Evolutionary conservation across 1,140 invertebrate species (phyloP), one percentile per base, ranked within the genome.

Genomic region (Oedothorax gibbosus): DNA sequence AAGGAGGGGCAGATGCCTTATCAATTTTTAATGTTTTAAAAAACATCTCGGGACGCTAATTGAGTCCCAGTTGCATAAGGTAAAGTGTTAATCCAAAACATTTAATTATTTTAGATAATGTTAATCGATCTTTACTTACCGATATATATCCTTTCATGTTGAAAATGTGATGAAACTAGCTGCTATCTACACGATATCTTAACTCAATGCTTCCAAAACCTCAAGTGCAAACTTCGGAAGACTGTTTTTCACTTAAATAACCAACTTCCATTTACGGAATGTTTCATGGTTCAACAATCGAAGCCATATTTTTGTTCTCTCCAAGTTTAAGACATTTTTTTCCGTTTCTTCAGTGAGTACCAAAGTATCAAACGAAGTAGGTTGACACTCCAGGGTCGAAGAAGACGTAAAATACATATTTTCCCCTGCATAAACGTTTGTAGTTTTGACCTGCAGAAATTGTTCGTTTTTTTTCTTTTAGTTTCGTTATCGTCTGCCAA

Each of bases 381-480:
- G 78, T 50, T 71, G 78, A 81, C 78, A 71, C 15, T 18, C 78
- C 78, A 81, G 78, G 78, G 78, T 81, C 78, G 62, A 66, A 9
- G 57, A 49, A 60, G 51, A 7, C 35, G 71, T 81, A 81, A 81
- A 81, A 49, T 35, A 68, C 65, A 65, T 79, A 51, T 79, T 79
- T 68, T 68, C 62, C n/a, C 18, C 35, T 35, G 35, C 69, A 71
- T 71, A 71, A 71, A 71, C 69, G 66, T 51, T n/a, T 18, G 20
- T 49, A 10, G 56, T 21, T 75, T 69, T 81, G 78, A 81, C 78
- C 78, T 49, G 66, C 12, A 66, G 78, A 81, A 81, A 53, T 71
- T 71, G n/a, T 71, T 71, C n/a, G 15, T 80, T 68, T 18, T n/a
- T 15, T 20, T 51, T 69, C 50, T 80, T n/a, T 50, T 66, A 10